Conservation (phyloP, 2,113 vertebrate species). For the Patagioenas fasciata region DNA sequence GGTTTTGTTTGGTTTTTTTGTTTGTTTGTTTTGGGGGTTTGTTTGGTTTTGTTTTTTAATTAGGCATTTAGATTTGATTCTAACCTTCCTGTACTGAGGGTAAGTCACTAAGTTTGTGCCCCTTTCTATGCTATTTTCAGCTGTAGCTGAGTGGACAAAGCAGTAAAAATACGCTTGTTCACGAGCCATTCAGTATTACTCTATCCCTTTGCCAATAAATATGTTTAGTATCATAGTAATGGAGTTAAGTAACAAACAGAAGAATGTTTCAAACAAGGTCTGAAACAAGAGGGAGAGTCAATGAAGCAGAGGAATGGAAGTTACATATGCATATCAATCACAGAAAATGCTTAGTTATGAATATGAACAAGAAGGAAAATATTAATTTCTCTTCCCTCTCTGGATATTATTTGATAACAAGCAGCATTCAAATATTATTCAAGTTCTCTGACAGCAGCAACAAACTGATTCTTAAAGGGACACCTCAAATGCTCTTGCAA, state of each 20-base stretch:
- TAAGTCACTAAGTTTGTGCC: background rate
- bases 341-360: background rate
- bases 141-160: background rate
- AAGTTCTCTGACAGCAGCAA: background rate
- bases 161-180: background rate
- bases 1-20: background rate
- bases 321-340: background rate
- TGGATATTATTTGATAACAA: background rate
- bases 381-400: background rate
- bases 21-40: too few species aligned
- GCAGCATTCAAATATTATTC: slow-evolving; percentile 2
- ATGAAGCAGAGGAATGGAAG: background rate
- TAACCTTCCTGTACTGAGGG: background rate
- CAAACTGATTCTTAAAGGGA: background rate
- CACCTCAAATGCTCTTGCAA: background rate
- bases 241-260: background rate
- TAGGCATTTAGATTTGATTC: background rate
- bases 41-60: background rate
- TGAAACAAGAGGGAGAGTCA: background rate
- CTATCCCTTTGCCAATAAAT: background rate
- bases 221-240: background rate
- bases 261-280: background rate
- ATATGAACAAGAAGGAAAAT: background rate
- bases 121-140: background rate
- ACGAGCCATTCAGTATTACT: background rate